These are phyloP conservation scores for Toxotes lorentzi DNA, from an alignment of 2,797 vertebrate genomes.

Conservation along the genomic window DNA sequence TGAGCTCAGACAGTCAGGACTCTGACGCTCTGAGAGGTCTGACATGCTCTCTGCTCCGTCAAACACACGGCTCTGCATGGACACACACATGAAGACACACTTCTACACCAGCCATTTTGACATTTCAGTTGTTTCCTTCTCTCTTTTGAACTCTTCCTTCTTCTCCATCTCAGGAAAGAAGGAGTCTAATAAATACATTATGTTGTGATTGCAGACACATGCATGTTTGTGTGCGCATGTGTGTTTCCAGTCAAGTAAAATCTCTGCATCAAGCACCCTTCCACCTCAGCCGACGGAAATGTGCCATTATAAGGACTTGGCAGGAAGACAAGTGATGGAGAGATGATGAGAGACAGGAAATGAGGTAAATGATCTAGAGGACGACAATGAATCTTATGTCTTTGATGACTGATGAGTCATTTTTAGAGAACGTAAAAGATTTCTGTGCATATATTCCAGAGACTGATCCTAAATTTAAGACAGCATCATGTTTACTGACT, in stretches of 20 bases:
- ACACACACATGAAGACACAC: background rate
- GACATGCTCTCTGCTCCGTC: constrained; percentile 26
- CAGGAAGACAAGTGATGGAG: constrained; percentile 25
- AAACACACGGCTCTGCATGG: constrained; percentile 5
- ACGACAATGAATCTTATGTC: background rate
- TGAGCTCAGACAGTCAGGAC: constrained; percentile 40
- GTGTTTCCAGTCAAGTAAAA: constrained; percentile 20
- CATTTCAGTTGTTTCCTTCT: background rate
- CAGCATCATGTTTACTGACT: background rate
- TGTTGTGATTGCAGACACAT: background rate
- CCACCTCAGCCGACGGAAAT: constrained; percentile 19
- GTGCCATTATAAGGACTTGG: constrained; percentile 39
- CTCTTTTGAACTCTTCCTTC: background rate
- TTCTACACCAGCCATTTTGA: constrained; percentile 34
- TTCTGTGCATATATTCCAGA: background rate
- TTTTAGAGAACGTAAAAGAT: background rate
- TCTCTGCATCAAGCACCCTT: constrained; percentile 54
- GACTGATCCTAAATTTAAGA: background rate
- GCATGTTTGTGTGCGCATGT: background rate
- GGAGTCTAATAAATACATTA: background rate
- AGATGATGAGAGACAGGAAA: constrained; percentile 51
- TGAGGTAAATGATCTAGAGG: constrained; percentile 34
- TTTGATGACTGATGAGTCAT: constrained; percentile 1
- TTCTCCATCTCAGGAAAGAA: background rate
- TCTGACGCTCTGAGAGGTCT: constrained; percentile 26